Evolutionary conservation across 2,113 vertebrate species (phyloP).

Genomic region (Percopsis transmontana): DNA sequence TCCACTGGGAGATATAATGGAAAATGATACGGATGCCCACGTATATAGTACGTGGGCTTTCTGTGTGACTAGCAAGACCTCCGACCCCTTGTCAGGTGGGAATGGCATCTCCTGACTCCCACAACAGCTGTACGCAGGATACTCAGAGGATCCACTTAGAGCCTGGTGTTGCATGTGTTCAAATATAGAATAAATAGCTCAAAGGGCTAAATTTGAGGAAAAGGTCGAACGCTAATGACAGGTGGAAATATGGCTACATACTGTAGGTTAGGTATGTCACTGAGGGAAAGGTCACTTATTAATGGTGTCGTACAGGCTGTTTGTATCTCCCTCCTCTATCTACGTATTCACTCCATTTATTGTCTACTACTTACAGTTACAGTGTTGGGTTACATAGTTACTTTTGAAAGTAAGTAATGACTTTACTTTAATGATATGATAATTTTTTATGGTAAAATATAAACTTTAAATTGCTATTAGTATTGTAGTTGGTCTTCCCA

Average conservation of each 20-base stretch:
- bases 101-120: slow-evolving; percentile 30
- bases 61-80: not conserved
- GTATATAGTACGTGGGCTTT: not conserved
- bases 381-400: no score
- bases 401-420: no score
- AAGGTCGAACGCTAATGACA: slow-evolving; percentile 51
- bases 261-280: slow-evolving; percentile 16
- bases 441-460: no score
- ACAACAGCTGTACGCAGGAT: slow-evolving; percentile 38
- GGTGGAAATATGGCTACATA: slow-evolving; percentile 17
- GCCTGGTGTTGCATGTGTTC: slow-evolving; percentile 12
- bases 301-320: slow-evolving; percentile 11
- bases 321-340: slow-evolving; percentile 1
- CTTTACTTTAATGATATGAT: no score
- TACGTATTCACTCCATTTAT: not conserved
- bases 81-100: slow-evolving; percentile 25
- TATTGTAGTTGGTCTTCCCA: no score
- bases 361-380: no score
- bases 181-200: slow-evolving; percentile 33
- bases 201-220: slow-evolving; percentile 36
- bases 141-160: slow-evolving; percentile 2
- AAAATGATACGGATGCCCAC: not conserved
- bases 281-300: slow-evolving; percentile 28
- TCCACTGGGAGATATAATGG: not conserved
- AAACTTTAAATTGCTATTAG: no score